A percentile compares a stretch with the other conserved stretches of the same genome.
Evolutionary conservation across 2,113 vertebrate species (phyloP).

Genomic region (Heterotis niloticus): DNA sequence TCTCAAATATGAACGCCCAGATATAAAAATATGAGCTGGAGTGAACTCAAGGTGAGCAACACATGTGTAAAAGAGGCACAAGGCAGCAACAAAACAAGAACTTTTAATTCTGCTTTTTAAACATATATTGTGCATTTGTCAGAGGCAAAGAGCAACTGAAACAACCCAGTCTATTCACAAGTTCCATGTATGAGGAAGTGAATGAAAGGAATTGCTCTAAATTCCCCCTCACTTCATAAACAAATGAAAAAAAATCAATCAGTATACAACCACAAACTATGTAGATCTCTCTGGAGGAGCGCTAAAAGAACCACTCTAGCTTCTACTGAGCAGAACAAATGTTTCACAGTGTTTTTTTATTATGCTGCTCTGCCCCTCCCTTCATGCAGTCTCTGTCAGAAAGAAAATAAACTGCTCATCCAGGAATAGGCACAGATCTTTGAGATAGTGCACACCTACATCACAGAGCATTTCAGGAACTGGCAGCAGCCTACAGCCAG

Average conservation of each 20-base stretch:
- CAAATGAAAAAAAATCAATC: not conserved
- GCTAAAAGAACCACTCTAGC: not conserved
- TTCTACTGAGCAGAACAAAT: not conserved
- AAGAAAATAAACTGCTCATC: conserved; percentile 32
- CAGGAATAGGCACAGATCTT: conserved; percentile 41
- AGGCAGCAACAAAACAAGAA: no score
- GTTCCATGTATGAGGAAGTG: not conserved
- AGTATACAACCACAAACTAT: not conserved
- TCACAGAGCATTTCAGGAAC: conserved; percentile 60
- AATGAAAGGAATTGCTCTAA: not conserved
- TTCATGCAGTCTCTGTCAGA: not conserved
- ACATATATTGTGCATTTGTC: not conserved
- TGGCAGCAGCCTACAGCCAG: conserved; percentile 44
- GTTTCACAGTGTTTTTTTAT: not conserved
- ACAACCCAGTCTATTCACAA: not conserved
- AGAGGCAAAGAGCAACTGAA: not conserved
- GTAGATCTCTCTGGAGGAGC: not conserved
- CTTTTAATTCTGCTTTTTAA: no score
- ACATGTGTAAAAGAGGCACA: no score
- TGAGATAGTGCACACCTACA: conserved; percentile 47
- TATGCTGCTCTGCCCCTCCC: not conserved
- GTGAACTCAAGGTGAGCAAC: no score
- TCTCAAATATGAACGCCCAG: no score
- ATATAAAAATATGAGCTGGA: no score
- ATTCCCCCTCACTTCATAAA: not conserved